Conservation (phyloP, 35 echinoderm and acorn worm genomes). For the Strongylocentrotus purpuratus region DNA sequence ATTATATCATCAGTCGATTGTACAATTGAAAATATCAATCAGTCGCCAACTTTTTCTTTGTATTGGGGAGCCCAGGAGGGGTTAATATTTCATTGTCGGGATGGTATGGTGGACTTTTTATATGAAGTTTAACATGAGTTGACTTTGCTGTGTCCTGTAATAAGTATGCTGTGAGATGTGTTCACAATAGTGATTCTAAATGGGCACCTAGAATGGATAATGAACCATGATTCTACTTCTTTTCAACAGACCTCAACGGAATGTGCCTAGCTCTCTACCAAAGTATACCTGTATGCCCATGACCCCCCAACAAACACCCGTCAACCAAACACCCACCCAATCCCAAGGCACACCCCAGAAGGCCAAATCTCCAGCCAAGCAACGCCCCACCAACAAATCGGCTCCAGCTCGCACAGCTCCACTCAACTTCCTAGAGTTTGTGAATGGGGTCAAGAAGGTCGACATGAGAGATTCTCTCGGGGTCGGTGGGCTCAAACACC, state of each 20-base stretch:
- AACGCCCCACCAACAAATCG: neutral
- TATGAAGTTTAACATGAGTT: neutral
- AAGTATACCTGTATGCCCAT: neutral
- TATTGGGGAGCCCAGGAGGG: too few species aligned
- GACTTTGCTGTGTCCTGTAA: neutral
- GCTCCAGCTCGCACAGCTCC: conserved; percentile 6
- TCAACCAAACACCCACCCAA: neutral
- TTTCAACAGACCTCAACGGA: neutral
- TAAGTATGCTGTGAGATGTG: neutral
- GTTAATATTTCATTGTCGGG: too few species aligned
- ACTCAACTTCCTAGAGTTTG: neutral
- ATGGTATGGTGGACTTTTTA: too few species aligned
- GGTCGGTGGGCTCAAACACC: neutral
- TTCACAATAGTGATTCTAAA: neutral
- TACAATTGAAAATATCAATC: too few species aligned
- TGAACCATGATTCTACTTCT: neutral
- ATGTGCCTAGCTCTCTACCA: neutral
- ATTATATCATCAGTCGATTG: too few species aligned
- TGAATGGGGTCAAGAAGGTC: neutral
- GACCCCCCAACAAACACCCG: neutral
- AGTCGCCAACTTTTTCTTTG: too few species aligned
- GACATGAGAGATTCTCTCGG: conserved; percentile 13
- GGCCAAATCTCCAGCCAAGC: neutral
- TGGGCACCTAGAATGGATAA: neutral
- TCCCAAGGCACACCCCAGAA: neutral